Evolutionary conservation across 1,140 invertebrate genomes (phyloP), one percentile per base, ranked within the genome.

Genomic region (Cataglyphis hispanica): DNA sequence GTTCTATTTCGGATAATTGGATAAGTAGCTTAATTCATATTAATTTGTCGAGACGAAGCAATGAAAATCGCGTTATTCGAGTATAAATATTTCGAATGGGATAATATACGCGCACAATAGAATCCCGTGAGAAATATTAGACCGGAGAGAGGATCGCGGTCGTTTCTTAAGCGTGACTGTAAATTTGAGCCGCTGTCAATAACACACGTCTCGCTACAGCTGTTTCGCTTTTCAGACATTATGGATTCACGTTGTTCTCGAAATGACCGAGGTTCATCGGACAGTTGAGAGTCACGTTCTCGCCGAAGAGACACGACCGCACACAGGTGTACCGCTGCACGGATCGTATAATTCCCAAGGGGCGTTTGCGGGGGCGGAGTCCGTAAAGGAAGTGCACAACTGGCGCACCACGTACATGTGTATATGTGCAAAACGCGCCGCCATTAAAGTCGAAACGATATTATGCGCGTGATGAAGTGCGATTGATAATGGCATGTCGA

Each of bases 331-430:
- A 88, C 84, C 83, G 78, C 85, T 89, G 85, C 86, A 78, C 87
- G 87, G 69, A 67, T 69, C 72, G 72, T 91, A 89, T 92, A 89
- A 87, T 87, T 89, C 87, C 87, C 77, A 86, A 90, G 89, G 89
- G 93, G 91, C 92, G 92, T 89, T 91, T 87, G 91, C 89, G 90
- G 76, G 87, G 92, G 92, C 92, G 93, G 92, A 93, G 92, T 91
- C 61, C 89, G 85, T 43, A 53, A 86, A 86, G 87, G 86, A 91
- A 90, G 86, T 86, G 85, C 85, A 85, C 74, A 91, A 87, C 64
- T 13, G 87, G 88, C 89, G 19, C 46, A 22, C 22, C n/a, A 87
- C 90, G 91, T 91, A 89, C 86, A 64, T 58, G 67, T 77, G 66
- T 10, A 22, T 16, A 22, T 11, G 43, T 90, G 67, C 77, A 85